These are phyloP conservation scores for Anaspis maculata DNA, from an alignment of 2,888 invertebrate genomes.

Conservation along the genomic window DNA sequence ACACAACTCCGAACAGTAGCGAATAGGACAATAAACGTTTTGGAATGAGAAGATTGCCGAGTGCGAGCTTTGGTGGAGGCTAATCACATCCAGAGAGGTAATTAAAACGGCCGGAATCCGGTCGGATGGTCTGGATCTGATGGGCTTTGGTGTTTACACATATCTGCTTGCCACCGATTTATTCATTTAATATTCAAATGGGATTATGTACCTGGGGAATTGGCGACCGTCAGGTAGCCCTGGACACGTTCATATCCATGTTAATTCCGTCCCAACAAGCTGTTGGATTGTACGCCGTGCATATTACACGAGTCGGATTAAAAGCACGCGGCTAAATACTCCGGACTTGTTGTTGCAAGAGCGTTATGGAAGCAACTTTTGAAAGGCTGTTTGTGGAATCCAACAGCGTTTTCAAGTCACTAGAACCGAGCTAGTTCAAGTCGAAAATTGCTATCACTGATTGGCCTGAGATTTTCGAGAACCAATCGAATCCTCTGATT, in stretches of 20 bases:
- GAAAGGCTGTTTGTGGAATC: no score
- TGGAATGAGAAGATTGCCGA: conserved; percentile 17
- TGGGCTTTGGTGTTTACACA: conserved; percentile 18
- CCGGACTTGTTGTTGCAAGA: no score
- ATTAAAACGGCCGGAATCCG: conserved; percentile 32
- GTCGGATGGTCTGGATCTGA: conserved; percentile 19
- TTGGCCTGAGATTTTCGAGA: no score
- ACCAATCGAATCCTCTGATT: no score
- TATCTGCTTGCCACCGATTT: conserved; percentile 20
- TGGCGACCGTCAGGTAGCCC: conserved; percentile 12
- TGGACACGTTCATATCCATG: conserved; percentile 11
- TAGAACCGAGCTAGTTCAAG: no score
- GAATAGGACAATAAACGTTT: conserved; percentile 22
- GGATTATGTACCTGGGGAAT: conserved; percentile 11
- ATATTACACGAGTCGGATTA: no score
- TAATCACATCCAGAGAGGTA: conserved; percentile 18
- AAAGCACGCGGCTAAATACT: no score
- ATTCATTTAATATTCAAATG: conserved; percentile 25
- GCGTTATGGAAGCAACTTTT: no score
- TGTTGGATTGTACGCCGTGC: no score
- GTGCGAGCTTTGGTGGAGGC: conserved; percentile 19
- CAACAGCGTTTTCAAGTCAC: no score
- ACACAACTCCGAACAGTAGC: conserved; percentile 24
- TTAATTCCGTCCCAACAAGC: conserved; percentile 8
- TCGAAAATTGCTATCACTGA: no score